Evolutionary conservation across 2,797 vertebrate genomes (phyloP), one percentile per base, ranked within the genome.

Genomic region (Chrosomus eos): DNA sequence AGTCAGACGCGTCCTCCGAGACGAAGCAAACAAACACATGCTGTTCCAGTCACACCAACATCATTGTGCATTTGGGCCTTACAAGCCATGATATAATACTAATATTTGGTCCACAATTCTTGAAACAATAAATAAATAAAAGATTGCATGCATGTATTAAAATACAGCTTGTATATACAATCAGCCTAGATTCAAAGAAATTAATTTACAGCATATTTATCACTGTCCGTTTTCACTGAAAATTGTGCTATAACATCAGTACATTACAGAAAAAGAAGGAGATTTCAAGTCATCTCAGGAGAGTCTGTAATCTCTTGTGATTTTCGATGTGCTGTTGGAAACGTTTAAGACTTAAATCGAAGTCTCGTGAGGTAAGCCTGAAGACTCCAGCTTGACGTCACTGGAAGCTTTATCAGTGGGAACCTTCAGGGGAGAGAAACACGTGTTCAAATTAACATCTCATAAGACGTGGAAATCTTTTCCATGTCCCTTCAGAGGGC

Each of bases 311-410:
- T 77, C 21, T 58, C 38, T 40, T 58, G 43, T 16, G 48, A 36
- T 43, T 40, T 16, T 3, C 3, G 38, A 14, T 23, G 43, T 81
- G 71, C 82, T 38, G 45, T 33, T 80, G 8, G 38, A 0, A 58
- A 10, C 9, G 26, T 6, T 64, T 78, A 67, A 7, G 81, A 1
- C 26, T 92, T 89, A 95, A 77, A 95, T 85, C 0, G 94, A 92
- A 4, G 93, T 95, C 89, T 96, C 94, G 2, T 62, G 87, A 70
- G 93, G 92, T 72, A 92, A 90, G 76, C 91, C 89, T 0, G 92
- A 91, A 0, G 90, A 36, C 3, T 90, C 81, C 86, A 90, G 53
- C 55, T 60, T 81, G 33, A 82, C 19, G 0, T 90, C 90, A 45
- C 90, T 91, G 84, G 86, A 31, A 4, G 71, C 81, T 33, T 89